These are phyloP conservation scores for Micronycteris hirsuta DNA, from an alignment of 2,113 vertebrate species.

Conservation along the genomic window DNA sequence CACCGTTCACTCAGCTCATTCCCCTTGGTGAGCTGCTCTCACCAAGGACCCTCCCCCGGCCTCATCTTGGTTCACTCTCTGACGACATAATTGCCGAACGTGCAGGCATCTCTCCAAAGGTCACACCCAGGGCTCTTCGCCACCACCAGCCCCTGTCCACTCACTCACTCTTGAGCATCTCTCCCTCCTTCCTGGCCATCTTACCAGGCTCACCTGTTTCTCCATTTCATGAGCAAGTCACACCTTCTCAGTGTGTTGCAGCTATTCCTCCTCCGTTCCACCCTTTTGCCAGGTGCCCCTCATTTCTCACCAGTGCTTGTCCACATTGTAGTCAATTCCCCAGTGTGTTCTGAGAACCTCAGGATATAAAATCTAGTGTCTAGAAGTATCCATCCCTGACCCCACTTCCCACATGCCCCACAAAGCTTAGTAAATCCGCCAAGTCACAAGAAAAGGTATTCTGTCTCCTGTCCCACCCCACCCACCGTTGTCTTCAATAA, in stretches of 20 bases:
- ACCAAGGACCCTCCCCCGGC: too few species aligned
- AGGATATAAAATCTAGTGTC: neutral
- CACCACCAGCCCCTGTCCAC: neutral
- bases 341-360: neutral
- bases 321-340: neutral
- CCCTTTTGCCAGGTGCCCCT: neutral
- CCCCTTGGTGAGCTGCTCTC: neutral
- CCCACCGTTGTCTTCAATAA: neutral
- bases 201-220: neutral
- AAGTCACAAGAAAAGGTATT: neutral
- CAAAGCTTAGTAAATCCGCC: neutral
- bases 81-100: neutral
- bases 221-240: neutral
- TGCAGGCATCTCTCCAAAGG: neutral
- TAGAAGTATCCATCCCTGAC: neutral
- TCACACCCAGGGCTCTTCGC: neutral
- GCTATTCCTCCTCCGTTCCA: too few species aligned
- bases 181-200: neutral
- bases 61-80: too few species aligned
- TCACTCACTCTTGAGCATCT: neutral
- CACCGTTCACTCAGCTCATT: accelerated
- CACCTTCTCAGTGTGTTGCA: neutral
- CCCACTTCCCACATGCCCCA: neutral
- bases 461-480: neutral
- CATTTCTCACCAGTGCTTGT: neutral